phyloP scores from a whole-genome alignment of 2,888 invertebrate genomes.

The Chironomus riparius region DNA sequence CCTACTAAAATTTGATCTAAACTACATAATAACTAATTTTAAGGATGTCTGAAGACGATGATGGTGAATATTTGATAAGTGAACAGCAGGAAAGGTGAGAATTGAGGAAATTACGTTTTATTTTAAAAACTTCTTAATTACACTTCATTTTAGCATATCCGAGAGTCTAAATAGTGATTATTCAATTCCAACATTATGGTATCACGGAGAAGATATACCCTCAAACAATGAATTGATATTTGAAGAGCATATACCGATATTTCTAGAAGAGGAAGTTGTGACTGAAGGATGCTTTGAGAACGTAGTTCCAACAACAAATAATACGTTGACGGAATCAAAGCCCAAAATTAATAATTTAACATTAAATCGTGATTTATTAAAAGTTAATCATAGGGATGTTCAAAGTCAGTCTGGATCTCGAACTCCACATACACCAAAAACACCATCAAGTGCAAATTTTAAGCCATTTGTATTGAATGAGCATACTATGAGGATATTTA shows the following conservation, averaged over 20 bases:
- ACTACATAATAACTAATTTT: no score
- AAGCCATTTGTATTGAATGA: slow-evolving; percentile 21
- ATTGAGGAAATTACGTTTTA: background rate
- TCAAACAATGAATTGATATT: slow-evolving; percentile 39
- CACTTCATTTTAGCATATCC: background rate
- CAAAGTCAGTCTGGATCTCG: slow-evolving; percentile 15
- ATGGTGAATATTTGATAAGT: background rate
- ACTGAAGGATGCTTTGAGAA: slow-evolving; percentile 3
- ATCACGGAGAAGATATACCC: slow-evolving; percentile 36
- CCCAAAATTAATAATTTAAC: background rate
- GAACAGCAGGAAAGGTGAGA: background rate
- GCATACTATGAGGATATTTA: slow-evolving; percentile 17
- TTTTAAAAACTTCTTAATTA: background rate
- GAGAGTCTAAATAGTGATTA: slow-evolving; percentile 41
- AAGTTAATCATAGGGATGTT: slow-evolving; percentile 7
- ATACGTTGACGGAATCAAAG: slow-evolving; percentile 25
- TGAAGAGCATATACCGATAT: slow-evolving; percentile 46
- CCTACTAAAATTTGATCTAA: no score
- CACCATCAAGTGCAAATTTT: slow-evolving; percentile 4
- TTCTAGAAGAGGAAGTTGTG: slow-evolving; percentile 39
- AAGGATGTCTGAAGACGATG: background rate
- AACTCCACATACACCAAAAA: no score
- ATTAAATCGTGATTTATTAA: background rate
- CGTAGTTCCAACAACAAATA: background rate
- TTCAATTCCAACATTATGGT: slow-evolving; percentile 55